Base-by-base conservation (phyloP, 2,888 invertebrate species). In the Mythimna pallens region DNA sequence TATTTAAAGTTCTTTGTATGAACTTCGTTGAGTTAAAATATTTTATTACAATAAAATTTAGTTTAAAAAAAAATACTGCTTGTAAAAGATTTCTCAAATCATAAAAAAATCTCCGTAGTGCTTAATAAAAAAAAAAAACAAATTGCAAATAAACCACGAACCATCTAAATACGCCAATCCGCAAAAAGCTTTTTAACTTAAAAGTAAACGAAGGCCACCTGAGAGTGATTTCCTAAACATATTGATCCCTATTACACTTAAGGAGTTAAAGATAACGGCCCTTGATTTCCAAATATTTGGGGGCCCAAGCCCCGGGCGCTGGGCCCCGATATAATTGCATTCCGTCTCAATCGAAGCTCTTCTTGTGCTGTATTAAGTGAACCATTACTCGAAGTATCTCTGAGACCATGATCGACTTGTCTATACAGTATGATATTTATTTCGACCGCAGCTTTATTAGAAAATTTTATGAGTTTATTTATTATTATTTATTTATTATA, bases 241-340 rank as follows among this genome's bases (percentile, higher is more conserved):
- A 86, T 81, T 73, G 77, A 82, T 79, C 71, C 67, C 70, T 58
- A 78, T 84, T 72, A 84, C 75, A 76, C 74, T 86, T 73, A 73
- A 77, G 75, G 65, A 82, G 80, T 85, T 76, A 67, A 82, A 86
- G 87, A 88, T 86, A 89, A 89, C 86, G 85, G 70, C 75, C 70
- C 80, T 81, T 84, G 86, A 86, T 87, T 89, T 83, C 81, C 85
- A 87, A 90, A 89, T 88, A 90, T 90, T 90, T 88, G 85, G 74
- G 86, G 40, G 47, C 80, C 62, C 34, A 10, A n/a, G 36, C 81
- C 57, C 34, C 10, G 50, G 40, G 88, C 84, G 73, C 76, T 68
- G 78, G 84, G 85, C 76, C 72, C 65, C 59, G 57, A 76, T 83
- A 82, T 90, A 90, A 90, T 90, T 90, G 88, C 90, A 90, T 90